Evolutionary conservation across 2,888 invertebrate species (phyloP).

Genomic region (Frankliniella intonsa): DNA sequence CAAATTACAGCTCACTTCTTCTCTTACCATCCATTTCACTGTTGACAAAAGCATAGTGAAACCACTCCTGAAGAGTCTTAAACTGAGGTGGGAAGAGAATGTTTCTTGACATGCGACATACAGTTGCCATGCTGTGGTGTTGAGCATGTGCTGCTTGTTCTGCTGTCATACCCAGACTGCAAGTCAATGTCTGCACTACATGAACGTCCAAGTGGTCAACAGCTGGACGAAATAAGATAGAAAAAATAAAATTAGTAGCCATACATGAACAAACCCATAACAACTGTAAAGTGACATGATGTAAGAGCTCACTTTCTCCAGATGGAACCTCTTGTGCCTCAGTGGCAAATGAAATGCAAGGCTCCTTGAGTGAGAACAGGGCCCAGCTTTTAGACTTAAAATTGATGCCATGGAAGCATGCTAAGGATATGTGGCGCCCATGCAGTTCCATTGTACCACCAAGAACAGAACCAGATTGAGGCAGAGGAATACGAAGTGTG

Average conservation of each 20-base stretch:
- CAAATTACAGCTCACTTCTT: background rate
- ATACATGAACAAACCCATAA: constrained; percentile 33
- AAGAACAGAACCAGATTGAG: constrained; percentile 63
- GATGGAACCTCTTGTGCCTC: constrained; percentile 84
- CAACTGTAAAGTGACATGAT: constrained; percentile 32
- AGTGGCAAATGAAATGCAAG: constrained; percentile 86
- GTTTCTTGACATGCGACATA: constrained; percentile 85
- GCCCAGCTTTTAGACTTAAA: constrained; percentile 97
- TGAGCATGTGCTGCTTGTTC: constrained; percentile 51
- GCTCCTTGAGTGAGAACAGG: constrained; percentile 86
- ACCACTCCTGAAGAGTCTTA: constrained; percentile 92
- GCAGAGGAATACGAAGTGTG: constrained; percentile 46
- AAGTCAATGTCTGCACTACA: constrained; percentile 85
- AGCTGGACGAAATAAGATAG: constrained; percentile 40
- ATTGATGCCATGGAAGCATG: constrained; percentile 96
- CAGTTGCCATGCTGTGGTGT: constrained; percentile 89
- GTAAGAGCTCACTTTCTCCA: constrained; percentile 53
- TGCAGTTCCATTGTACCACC: constrained; percentile 86
- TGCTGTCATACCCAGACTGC: constrained; percentile 71
- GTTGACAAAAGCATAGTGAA: constrained; percentile 91
- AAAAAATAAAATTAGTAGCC: constrained; percentile 17
- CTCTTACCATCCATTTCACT: constrained; percentile 85
- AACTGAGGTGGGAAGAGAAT: constrained; percentile 94
- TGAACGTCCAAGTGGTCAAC: constrained; percentile 63
- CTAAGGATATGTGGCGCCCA: constrained; percentile 86